phyloP scores from a whole-genome alignment of 2,113 vertebrate genomes.

The Gobio gobio region DNA sequence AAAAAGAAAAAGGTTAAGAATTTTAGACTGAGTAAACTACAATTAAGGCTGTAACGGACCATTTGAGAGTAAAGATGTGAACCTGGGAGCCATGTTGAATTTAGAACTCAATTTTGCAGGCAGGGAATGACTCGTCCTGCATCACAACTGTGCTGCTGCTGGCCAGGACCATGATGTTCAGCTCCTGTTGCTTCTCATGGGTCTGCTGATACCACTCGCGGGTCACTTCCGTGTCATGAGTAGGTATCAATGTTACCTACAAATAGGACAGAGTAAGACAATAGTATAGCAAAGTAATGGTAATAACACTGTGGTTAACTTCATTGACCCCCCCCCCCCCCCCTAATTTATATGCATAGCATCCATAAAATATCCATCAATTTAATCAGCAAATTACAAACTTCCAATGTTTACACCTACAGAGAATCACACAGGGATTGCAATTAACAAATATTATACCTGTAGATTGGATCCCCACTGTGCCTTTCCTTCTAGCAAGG shows the following conservation, averaged over 20 bases:
- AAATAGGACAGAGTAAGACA: background rate
- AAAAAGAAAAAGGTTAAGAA: slow-evolving; percentile 25
- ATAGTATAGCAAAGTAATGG: background rate
- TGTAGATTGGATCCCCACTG: slow-evolving; percentile 98
- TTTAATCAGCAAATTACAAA: background rate
- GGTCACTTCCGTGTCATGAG: slow-evolving; percentile 96
- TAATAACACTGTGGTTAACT: too few relatives aligned
- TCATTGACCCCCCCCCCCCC: too few relatives aligned
- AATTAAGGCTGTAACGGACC: slow-evolving; percentile 45
- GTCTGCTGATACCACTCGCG: slow-evolving; percentile 99
- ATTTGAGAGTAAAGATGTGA: slow-evolving; percentile 53
- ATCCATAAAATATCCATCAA: background rate
- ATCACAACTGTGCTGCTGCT: slow-evolving; percentile 99
- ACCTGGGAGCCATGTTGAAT: slow-evolving; percentile 56
- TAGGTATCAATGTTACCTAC: slow-evolving; percentile 97
- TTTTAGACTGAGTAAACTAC: slow-evolving; percentile 36
- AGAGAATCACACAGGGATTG: background rate
- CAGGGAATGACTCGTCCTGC: slow-evolving; percentile 98
- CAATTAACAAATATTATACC: slow-evolving; percentile 72
- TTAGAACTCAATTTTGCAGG: slow-evolving; percentile 99
- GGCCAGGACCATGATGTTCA: slow-evolving; percentile 97
- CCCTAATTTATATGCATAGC: background rate
- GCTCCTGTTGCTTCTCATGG: slow-evolving; percentile 95
- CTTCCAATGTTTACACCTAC: background rate
- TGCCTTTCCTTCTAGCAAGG: slow-evolving; percentile 92